A percentile compares a stretch with the other conserved stretches of the same genome.
phyloP scores from a whole-genome alignment of 2,797 vertebrate genomes.

The Bryconaethiops microstoma region DNA sequence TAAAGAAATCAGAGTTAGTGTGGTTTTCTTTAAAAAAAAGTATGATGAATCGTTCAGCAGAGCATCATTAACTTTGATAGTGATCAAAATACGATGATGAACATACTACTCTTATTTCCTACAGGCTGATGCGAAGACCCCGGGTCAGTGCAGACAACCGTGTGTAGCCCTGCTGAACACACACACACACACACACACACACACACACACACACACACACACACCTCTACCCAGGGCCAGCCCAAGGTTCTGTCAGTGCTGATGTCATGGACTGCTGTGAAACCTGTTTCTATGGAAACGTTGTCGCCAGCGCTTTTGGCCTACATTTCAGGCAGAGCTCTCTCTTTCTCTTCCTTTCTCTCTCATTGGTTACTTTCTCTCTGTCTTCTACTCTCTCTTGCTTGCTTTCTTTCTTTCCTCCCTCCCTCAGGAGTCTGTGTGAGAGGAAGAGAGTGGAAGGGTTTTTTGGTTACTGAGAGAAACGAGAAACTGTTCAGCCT shows the following conservation, averaged over 20 bases:
- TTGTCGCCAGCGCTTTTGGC: conserved; percentile 84
- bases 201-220: background rate
- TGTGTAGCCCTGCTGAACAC: conserved; percentile 73
- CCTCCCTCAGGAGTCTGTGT: conserved; percentile 35
- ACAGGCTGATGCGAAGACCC: conserved; percentile 88
- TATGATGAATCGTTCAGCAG: background rate
- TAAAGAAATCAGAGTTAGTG: too few species aligned
- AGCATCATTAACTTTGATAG: background rate
- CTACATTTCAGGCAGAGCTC: conserved; percentile 91
- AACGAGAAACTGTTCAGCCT: conserved; percentile 63
- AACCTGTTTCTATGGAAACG: conserved; percentile 90
- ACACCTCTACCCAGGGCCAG: conserved; percentile 56
- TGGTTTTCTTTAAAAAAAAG: too few species aligned
- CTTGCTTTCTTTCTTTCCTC: conserved; percentile 13
- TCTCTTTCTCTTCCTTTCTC: conserved; percentile 57
- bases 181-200: background rate
- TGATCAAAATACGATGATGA: background rate
- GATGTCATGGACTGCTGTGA: conserved; percentile 88
- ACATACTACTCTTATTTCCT: conserved; percentile 4
- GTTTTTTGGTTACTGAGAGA: conserved; percentile 63
- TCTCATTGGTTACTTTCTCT: conserved; percentile 20
- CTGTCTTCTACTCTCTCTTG: conserved; percentile 2
- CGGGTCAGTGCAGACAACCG: conserved; percentile 93
- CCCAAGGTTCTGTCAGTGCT: conserved; percentile 76
- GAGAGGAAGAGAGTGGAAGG: conserved; percentile 53